Base-by-base conservation (phyloP, 2,797 vertebrate species). In the Picus viridis region DNA sequence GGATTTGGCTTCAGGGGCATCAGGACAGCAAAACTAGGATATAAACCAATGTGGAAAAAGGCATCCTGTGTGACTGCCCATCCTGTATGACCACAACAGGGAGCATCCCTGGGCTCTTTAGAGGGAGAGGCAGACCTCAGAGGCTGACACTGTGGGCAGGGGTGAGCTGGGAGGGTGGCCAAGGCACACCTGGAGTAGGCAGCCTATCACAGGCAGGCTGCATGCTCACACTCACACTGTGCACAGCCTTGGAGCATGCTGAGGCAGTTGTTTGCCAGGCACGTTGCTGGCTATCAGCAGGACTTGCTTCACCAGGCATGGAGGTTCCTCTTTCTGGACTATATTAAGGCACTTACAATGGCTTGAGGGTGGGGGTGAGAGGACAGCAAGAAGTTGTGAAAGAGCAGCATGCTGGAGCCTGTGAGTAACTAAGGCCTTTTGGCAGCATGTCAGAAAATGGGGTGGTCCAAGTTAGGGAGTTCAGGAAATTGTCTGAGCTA, bases 401-500 rank as follows among this genome's bases (percentile, higher is more conserved):
- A 96, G 94, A 94, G 93, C 86, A 88, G 85, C 76, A 62, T 8
- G 54, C 92, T 0, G 2, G 84, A 76, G 89, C 85, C 92, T 13
- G 65, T 18, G n/a, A 95, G 91, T 68, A 89, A 77, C 93, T 65
- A 39, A 58, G 86, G 88, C 90, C 81, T 96, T 95, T 73, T 97
- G 98, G 97, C 98, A 97, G 88, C 0, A 2, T 85, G 96, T 97
- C 96, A 97, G 92, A 94, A 93, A 95, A 81, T 95, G 95, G 96
- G 97, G 97, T 97, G 97, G 97, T 97, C 97, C 87, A 26, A 26
- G 94, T 95, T 97, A 96, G 97, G 92, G 95, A 97, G 96, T 94
- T 95, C 97, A 97, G 97, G 96, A 97, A 97, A 98, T 97, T 96
- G 97, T 97, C 97, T 97, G 95, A 97, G 96, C 95, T 98, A 97